These are phyloP conservation scores for Amblyopsis rosae DNA, from an alignment of 2,113 vertebrate species.

Conservation along the genomic window DNA sequence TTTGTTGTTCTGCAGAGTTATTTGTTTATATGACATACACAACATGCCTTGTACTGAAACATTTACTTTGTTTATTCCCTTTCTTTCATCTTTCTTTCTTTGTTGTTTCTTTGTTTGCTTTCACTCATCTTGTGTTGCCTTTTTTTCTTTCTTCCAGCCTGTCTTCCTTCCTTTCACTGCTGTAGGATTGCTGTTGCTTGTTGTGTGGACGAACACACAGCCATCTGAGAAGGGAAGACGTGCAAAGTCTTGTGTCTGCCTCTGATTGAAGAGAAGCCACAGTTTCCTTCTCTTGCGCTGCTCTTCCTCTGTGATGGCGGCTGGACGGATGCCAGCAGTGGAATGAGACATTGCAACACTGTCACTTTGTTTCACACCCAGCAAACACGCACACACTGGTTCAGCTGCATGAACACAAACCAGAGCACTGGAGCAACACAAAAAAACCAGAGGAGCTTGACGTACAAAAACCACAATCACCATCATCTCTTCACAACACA, in stretches of 20 bases:
- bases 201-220: conserved; percentile 37
- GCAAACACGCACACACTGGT: not conserved
- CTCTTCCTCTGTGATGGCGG: conserved; percentile 12
- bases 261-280: conserved; percentile 12
- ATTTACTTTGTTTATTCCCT: not conserved
- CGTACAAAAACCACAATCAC: conserved; percentile 59
- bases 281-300: conserved; percentile 23
- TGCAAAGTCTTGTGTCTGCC: conserved; percentile 40
- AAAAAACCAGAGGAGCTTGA: conserved; percentile 18
- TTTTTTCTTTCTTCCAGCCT: too few species aligned
- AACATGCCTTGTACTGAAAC: not conserved
- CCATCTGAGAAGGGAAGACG: conserved; percentile 30
- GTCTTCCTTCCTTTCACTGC: too few species aligned
- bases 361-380: conserved; percentile 36
- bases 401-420: conserved; percentile 24
- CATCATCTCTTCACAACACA: conserved; percentile 35
- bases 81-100: not conserved
- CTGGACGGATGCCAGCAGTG: conserved; percentile 37
- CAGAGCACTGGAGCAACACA: conserved; percentile 48
- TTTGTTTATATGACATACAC: not conserved
- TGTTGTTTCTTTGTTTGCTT: not conserved
- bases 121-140: not conserved
- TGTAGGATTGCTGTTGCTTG: too few species aligned
- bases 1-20: not conserved
- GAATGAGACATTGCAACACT: conserved; percentile 32